Evolutionary conservation across 2,113 vertebrate species (phyloP).

Genomic region (Calidris pugnax): DNA sequence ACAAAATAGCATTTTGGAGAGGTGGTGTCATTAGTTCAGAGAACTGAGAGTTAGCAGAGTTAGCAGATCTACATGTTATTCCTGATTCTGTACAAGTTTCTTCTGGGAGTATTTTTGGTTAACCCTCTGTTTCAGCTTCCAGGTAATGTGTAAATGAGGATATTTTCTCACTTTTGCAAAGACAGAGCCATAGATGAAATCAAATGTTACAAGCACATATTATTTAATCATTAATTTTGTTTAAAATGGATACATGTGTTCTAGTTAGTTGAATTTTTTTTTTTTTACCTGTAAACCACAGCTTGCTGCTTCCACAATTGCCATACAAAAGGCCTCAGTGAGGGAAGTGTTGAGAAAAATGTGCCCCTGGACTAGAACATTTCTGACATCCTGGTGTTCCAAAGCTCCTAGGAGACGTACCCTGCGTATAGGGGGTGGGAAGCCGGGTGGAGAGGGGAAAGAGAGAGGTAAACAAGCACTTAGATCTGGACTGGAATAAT

Average conservation of each 20-base stretch:
- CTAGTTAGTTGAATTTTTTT: background rate
- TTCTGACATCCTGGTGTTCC: constrained; percentile 93
- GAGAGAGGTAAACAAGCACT: background rate
- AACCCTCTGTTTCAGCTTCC: background rate
- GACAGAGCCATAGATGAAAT: background rate
- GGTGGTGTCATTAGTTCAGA: background rate
- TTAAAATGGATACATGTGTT: background rate
- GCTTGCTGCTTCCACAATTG: constrained; percentile 96
- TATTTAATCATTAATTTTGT: background rate
- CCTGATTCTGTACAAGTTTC: background rate
- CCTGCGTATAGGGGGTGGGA: constrained; percentile 56
- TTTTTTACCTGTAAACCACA: constrained; percentile 93
- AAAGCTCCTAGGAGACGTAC: constrained; percentile 92
- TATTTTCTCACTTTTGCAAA: background rate
- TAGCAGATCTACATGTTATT: background rate
- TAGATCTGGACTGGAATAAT: background rate
- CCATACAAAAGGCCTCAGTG: constrained; percentile 99
- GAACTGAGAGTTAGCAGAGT: background rate
- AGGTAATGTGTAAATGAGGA: background rate
- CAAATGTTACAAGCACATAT: background rate
- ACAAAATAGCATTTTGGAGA: background rate
- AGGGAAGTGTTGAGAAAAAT: constrained; percentile 98
- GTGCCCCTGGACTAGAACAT: constrained; percentile 93
- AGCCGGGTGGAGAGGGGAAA: background rate
- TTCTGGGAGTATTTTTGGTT: background rate